Conservation (phyloP, 2,797 vertebrate species). For the Tiaroga cobitis region DNA sequence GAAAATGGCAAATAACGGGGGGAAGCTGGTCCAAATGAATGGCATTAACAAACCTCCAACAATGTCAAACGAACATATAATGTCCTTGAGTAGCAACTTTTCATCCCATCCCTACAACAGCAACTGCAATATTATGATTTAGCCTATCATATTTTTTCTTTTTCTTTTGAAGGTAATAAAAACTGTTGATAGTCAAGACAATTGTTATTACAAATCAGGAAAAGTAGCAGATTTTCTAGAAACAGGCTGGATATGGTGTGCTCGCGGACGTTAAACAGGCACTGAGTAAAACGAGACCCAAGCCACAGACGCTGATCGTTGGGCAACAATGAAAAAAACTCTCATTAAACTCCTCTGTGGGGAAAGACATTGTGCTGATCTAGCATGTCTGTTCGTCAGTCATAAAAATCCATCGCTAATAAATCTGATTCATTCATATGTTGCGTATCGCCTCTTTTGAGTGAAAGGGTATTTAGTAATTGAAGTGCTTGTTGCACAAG, state of each 20-base stretch:
- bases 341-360: conserved; percentile 54
- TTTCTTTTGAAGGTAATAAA: not conserved
- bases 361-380: conserved; percentile 53
- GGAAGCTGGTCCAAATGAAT: not conserved
- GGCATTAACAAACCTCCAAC: not conserved
- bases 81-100: not conserved
- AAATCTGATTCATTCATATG: conserved; percentile 49
- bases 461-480: conserved; percentile 37
- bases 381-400: conserved; percentile 21
- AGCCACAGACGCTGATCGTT: conserved; percentile 58
- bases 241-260: conserved; percentile 24
- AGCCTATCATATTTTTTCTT: not conserved
- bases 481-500: conserved; percentile 39
- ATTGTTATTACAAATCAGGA: not conserved
- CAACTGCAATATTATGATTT: not conserved
- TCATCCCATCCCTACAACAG: not conserved
- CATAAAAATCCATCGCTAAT: conserved; percentile 35
- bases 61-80: not conserved
- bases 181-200: not conserved
- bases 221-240: not conserved
- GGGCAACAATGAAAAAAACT: conserved; percentile 38
- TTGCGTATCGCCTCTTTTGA: conserved; percentile 29
- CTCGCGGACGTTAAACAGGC: conserved; percentile 29
- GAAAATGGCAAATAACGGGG: not conserved
- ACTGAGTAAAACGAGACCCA: conserved; percentile 59